Conservation (phyloP, 2,113 vertebrate genomes). For the Thamnaconus septentrionalis region DNA sequence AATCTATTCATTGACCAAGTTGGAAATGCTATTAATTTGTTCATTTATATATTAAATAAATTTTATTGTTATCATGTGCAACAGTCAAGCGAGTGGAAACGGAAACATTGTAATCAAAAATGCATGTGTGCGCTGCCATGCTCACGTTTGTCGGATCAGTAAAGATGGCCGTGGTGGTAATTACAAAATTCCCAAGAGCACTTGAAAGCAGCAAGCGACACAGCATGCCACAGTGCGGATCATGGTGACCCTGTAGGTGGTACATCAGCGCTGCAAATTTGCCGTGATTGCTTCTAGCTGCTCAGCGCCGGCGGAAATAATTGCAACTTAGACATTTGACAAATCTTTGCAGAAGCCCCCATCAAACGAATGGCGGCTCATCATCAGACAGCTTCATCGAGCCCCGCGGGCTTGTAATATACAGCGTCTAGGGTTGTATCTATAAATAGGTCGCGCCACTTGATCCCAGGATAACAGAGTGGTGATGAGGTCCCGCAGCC, state of each 20-base stretch:
- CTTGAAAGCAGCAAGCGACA: slow-evolving; percentile 23
- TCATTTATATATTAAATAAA: no score
- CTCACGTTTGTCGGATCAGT: background rate
- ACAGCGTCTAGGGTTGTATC: slow-evolving; percentile 16
- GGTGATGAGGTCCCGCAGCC: background rate
- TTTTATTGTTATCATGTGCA: no score
- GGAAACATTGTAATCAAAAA: background rate
- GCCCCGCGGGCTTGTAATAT: background rate
- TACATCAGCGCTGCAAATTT: slow-evolving; percentile 33
- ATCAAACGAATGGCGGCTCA: slow-evolving; percentile 10
- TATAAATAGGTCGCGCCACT: slow-evolving; percentile 21
- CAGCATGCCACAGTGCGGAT: slow-evolving; percentile 28
- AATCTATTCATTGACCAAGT: no score
- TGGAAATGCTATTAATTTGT: no score
- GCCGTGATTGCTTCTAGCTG: slow-evolving; percentile 35
- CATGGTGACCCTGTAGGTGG: slow-evolving; percentile 26
- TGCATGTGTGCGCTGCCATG: background rate
- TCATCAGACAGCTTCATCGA: slow-evolving; percentile 10
- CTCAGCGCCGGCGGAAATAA: slow-evolving; percentile 23
- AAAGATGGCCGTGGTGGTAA: slow-evolving; percentile 11
- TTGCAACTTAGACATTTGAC: slow-evolving; percentile 26
- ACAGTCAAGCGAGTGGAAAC: background rate
- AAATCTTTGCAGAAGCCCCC: slow-evolving; percentile 3
- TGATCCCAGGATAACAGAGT: slow-evolving; percentile 4
- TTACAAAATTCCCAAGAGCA: slow-evolving; percentile 17